A percentile compares a stretch with the other conserved stretches of the same genome.
These are phyloP conservation scores for Drosophila arizonae DNA, from an alignment of 1,140 invertebrate species.

Conservation along the genomic window DNA sequence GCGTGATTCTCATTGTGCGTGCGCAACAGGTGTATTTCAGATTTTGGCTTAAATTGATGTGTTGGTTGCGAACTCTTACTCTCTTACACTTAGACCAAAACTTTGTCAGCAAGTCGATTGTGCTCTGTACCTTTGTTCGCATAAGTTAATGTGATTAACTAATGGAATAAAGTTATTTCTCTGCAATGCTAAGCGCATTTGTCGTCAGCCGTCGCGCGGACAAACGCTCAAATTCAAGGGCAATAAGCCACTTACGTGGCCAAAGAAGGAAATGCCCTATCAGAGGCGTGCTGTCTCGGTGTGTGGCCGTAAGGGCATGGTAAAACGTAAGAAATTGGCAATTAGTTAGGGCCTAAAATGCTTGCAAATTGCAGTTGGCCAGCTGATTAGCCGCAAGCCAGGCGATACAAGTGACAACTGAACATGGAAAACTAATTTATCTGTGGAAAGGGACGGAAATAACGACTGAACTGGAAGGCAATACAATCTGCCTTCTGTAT, in stretches of 20 bases:
- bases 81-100: too few relatives aligned
- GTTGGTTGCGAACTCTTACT: too few relatives aligned
- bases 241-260: conserved; percentile 15
- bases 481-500: not conserved
- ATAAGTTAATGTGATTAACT: too few relatives aligned
- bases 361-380: conserved; percentile 50
- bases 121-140: not conserved
- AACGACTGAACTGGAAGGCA: not conserved
- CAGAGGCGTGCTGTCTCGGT: not conserved
- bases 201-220: not conserved
- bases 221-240: conserved; percentile 28
- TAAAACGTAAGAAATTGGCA: conserved; percentile 49
- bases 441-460: conserved; percentile 10
- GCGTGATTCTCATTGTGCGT: not conserved
- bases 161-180: not conserved
- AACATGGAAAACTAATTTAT: conserved; percentile 80
- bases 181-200: not conserved
- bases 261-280: conserved; percentile 30
- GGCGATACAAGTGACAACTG: conserved; percentile 71
- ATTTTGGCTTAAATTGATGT: too few relatives aligned
- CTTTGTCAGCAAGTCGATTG: too few relatives aligned
- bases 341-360: conserved; percentile 61
- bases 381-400: conserved; percentile 52
- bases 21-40: conserved; percentile 1
- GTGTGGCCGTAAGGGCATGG: conserved; percentile 18